Percentiles rank a stretch among this genome's conserved stretches.
phyloP scores from a whole-genome alignment of 1,140 invertebrate species.

The Vanessa atalanta region DNA sequence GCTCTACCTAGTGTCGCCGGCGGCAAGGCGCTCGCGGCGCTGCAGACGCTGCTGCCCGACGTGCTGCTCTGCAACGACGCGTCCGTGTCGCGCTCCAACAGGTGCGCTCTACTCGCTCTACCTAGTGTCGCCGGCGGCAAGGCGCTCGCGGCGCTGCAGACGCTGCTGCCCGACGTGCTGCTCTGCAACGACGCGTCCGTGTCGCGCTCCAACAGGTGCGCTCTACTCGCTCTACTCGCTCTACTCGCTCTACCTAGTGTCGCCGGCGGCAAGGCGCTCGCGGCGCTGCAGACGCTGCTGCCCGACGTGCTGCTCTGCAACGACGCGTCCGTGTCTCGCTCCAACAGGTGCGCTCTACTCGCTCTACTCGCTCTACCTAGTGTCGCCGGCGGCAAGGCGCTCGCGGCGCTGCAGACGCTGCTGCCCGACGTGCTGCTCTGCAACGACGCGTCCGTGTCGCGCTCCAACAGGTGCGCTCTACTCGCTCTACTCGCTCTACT shows the following conservation, averaged over 20 bases:
- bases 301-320: too few species aligned
- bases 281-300: constrained; percentile 88
- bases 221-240: not conserved
- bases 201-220: constrained; percentile 82
- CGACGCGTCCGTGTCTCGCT: constrained; percentile 80
- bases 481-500: not conserved
- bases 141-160: constrained; percentile 87
- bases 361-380: not conserved
- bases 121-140: not conserved
- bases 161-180: constrained; percentile 52
- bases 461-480: constrained; percentile 80
- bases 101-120: constrained; percentile 42
- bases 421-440: too few species aligned
- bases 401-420: constrained; percentile 89
- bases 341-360: constrained; percentile 72
- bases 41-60: constrained; percentile 85
- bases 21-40: constrained; percentile 73
- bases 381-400: not conserved
- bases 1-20: not conserved
- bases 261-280: constrained; percentile 11
- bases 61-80: too few species aligned
- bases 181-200: constrained; percentile 54
- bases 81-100: constrained; percentile 83
- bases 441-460: constrained; percentile 71
- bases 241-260: not conserved